phyloP scores from a whole-genome alignment of 2,113 vertebrate species.

The Scomber japonicus region DNA sequence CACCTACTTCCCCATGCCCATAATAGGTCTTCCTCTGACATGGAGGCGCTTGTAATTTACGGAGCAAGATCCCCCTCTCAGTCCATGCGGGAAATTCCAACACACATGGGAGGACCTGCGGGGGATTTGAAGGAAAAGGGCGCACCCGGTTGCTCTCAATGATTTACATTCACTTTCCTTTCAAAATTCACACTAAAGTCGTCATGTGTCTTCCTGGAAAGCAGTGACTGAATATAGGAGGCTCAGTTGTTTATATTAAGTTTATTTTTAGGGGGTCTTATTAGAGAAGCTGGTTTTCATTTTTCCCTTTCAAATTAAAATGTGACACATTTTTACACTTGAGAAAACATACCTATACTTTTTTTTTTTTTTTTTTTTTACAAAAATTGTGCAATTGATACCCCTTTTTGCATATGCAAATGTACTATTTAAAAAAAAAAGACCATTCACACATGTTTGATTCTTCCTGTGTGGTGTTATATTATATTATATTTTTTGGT shows the following conservation, averaged over 20 bases:
- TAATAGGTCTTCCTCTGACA: constrained; percentile 81
- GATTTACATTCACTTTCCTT: constrained; percentile 26
- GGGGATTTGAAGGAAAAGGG: constrained; percentile 21
- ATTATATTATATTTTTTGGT: not conserved
- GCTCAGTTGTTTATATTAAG: not conserved
- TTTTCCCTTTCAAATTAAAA: no score
- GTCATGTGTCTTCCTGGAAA: not conserved
- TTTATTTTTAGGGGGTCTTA: not conserved
- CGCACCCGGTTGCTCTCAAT: not conserved
- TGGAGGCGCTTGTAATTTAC: constrained; percentile 79
- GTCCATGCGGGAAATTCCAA: constrained; percentile 87
- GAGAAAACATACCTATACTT: no score
- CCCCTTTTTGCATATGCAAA: no score
- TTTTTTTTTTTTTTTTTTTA: no score
- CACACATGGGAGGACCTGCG: constrained; percentile 68
- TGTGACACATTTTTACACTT: no score
- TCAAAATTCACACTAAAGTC: not conserved
- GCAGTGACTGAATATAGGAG: not conserved
- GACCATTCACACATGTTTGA: no score
- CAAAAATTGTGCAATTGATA: no score
- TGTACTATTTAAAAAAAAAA: no score
- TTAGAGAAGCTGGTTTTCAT: no score
- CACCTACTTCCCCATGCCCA: constrained; percentile 85
- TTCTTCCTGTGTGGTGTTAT: not conserved
- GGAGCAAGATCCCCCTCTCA: constrained; percentile 73